Base-by-base conservation (phyloP, 1,140 invertebrate species). In the Orius laevigatus region DNA sequence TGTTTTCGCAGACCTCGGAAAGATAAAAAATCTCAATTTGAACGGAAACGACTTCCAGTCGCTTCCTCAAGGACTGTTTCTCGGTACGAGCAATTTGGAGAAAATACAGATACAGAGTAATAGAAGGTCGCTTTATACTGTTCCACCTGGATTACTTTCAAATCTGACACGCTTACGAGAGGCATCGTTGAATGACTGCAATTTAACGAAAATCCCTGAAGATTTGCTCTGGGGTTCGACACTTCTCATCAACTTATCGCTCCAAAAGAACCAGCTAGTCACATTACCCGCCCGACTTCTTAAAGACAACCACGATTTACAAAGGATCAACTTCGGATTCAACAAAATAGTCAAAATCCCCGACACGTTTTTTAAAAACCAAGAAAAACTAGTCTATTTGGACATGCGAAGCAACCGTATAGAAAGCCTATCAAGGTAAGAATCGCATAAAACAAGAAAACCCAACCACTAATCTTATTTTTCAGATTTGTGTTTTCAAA, bases 11-110 rank as follows among this genome's bases (percentile, higher is more conserved):
- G 64, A 71, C 40, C 57, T 80, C 16, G 63, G 57, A 19, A 73
- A 73, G 51, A 61, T 81, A 10, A 68, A 65, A 47, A 65, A 66
- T 49, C 57, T 79, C n/a, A 72, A 72, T 55, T 61, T 80, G 38
- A 70, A 66, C 50, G 64, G 61, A 9, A 80, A 79, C 58, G 69
- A 69, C 49, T 74, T 80, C 53, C 66, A 63, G 1, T 60, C 64
- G 10, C 55, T 80, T 45, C 78, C 78, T 9, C 64, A 66, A 32
- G 48, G 47, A 34, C 57, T 80, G 31, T 76, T 81, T 52, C 57
- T 57, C 42, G 63, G 66, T 45, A 75, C 73, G 51, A 57, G 58
- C 12, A 63, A 67, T 51, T 61, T 76, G 42, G 63, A 69, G 53
- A 64, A 60, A 38, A 62, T 77, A 34, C 69, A 70, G 50, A 62